Evolutionary conservation across 23 tunicate genomes (phyloP).

Genomic region (Halocynthia aurantium): DNA sequence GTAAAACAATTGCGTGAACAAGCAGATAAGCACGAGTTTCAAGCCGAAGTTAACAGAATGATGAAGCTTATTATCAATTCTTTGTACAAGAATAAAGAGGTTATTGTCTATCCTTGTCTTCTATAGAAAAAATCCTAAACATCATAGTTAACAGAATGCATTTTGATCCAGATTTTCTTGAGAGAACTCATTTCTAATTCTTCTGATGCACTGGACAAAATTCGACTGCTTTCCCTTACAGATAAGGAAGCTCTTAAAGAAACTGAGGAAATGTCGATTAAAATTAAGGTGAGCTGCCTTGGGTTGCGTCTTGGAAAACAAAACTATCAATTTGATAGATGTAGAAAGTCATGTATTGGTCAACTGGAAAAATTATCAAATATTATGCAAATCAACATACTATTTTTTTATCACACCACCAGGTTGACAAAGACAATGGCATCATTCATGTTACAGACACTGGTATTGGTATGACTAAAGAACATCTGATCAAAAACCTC

Average conservation of each 20-base stretch:
- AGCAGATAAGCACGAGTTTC: conserved; percentile 87
- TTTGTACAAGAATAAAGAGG: conserved; percentile 92
- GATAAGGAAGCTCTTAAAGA: conserved; percentile 63
- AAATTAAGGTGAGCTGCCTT: conserved; percentile 57
- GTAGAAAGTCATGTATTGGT: not conserved
- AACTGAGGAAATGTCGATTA: conserved; percentile 84
- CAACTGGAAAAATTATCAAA: too few relatives aligned
- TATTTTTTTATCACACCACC: not conserved
- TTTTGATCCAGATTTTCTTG: conserved; percentile 74
- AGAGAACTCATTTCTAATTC: conserved; percentile 97
- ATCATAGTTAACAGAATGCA: not conserved
- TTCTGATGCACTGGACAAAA: conserved; percentile 99
- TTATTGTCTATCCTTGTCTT: not conserved
- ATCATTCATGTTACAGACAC: conserved; percentile 99
- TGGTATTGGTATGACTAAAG: conserved; percentile 99
- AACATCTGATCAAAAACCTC: conserved; percentile 76
- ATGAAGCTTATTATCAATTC: conserved; percentile 98
- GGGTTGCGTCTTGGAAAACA: not conserved
- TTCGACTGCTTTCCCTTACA: conserved; percentile 82
- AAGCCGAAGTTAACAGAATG: conserved; percentile 99
- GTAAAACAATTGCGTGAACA: conserved; percentile 88
- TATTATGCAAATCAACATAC: too few relatives aligned
- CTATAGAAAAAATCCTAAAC: not conserved
- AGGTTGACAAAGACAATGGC: conserved; percentile 95
- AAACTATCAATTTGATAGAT: not conserved